Conservation (phyloP, 1,140 invertebrate genomes). For the Agrilus planipennis region DNA sequence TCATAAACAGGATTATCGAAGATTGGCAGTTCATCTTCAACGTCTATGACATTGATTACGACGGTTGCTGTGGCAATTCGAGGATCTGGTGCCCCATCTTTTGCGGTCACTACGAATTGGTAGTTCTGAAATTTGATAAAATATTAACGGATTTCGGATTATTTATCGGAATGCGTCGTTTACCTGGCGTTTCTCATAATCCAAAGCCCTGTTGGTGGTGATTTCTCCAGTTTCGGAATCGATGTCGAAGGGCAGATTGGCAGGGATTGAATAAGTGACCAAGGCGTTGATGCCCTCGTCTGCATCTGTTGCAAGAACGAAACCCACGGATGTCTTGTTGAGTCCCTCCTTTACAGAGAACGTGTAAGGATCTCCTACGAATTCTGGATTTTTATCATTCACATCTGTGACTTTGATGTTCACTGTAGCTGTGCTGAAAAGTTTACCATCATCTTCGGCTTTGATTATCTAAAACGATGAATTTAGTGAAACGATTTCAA, state of each 20-base stretch:
- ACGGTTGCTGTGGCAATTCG: constrained; percentile 77
- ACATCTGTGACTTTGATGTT: constrained; percentile 83
- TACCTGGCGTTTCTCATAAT: constrained; percentile 73
- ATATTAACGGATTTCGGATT: no score
- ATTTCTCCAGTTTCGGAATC: constrained; percentile 70
- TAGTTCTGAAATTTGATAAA: constrained; percentile 50
- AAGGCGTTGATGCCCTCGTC: constrained; percentile 60
- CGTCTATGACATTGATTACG: constrained; percentile 63
- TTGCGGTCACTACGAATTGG: constrained; percentile 76
- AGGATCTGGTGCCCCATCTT: constrained; percentile 75
- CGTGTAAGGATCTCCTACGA: constrained; percentile 61
- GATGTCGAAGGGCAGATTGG: constrained; percentile 65
- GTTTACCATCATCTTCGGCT: constrained; percentile 73
- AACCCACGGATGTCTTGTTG: constrained; percentile 53
- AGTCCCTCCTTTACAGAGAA: constrained; percentile 75
- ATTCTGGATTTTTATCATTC: constrained; percentile 81
- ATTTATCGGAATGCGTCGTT: no score
- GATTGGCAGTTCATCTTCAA: constrained; percentile 72
- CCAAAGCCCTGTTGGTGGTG: constrained; percentile 58
- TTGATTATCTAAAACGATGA: constrained; percentile 52
- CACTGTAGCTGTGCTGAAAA: constrained; percentile 69
- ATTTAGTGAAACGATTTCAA: constrained; percentile 1
- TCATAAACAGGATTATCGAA: constrained; percentile 64
- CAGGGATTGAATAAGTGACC: constrained; percentile 58
- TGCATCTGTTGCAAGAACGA: constrained; percentile 70